These are phyloP conservation scores for Tricholauxania praeusta DNA, from an alignment of 2,888 invertebrate species.

Conservation along the genomic window DNA sequence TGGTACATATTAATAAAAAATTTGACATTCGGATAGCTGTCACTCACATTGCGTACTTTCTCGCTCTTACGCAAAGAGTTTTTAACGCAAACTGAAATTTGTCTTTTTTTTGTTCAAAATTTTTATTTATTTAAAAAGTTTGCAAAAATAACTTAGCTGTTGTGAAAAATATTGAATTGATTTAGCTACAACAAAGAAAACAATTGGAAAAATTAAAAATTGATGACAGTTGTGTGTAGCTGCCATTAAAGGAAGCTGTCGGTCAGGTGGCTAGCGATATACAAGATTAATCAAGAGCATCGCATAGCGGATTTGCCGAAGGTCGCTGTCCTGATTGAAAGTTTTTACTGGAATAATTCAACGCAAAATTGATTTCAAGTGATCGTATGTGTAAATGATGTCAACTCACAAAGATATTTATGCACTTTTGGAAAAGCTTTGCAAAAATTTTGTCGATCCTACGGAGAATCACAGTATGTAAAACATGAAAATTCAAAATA, in stretches of 20 bases:
- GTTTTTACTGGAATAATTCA: neutral
- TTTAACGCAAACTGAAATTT: conserved; percentile 7
- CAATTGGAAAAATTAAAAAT: conserved; percentile 11
- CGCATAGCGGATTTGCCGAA: too few species aligned
- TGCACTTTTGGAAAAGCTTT: conserved; percentile 57
- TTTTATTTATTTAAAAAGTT: conserved; percentile 12
- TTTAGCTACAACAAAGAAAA: too few species aligned
- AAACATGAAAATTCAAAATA: too few species aligned
- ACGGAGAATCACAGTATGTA: conserved; percentile 54
- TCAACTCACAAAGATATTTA: conserved; percentile 55
- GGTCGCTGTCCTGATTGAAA: too few species aligned
- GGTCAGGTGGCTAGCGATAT: neutral
- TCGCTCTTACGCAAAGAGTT: too few species aligned
- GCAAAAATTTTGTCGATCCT: conserved; percentile 53
- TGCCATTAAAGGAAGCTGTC: neutral
- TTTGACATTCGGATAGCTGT: too few species aligned
- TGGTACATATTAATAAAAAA: too few species aligned
- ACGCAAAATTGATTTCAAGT: neutral
- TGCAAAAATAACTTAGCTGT: conserved; percentile 27
- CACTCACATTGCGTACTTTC: too few species aligned
- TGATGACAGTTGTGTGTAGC: conserved; percentile 15
- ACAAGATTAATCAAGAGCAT: too few species aligned
- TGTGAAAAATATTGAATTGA: neutral
- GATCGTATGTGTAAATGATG: neutral
- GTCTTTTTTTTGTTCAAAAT: neutral